phyloP scores from a whole-genome alignment of 2,888 invertebrate genomes.

The Plebejus anna region DNA sequence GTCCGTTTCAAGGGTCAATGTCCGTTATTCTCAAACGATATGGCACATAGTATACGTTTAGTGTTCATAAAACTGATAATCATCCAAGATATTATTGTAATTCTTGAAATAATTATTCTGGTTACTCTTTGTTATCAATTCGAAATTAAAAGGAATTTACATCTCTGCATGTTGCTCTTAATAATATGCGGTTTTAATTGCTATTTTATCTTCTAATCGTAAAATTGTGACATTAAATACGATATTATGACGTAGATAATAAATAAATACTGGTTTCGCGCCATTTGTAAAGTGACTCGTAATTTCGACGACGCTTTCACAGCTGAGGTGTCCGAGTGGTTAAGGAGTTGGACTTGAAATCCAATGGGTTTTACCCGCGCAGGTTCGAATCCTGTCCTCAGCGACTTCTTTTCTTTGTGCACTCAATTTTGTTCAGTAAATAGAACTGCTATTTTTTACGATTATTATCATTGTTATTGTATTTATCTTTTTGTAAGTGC shows the following conservation, averaged over 20 bases:
- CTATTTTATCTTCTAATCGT: neutral
- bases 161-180: no score
- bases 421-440: neutral
- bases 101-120: no score
- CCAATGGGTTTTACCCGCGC: conserved; percentile 81
- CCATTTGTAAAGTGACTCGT: neutral
- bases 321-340: conserved; percentile 80
- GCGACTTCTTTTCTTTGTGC: conserved; percentile 40
- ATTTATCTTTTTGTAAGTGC: neutral
- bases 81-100: no score
- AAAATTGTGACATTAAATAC: neutral
- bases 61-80: no score
- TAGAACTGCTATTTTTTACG: neutral
- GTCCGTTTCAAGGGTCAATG: no score
- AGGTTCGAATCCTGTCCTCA: conserved; percentile 80
- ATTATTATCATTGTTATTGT: neutral
- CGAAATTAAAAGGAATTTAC: no score
- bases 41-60: no score
- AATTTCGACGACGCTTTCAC: neutral
- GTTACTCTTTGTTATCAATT: no score
- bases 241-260: neutral
- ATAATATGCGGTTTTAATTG: neutral
- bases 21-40: no score
- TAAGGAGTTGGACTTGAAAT: conserved; percentile 81
- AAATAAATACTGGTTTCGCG: conserved; percentile 1